A percentile compares a stretch with the other conserved stretches of the same genome.
Conservation (phyloP, 2,888 invertebrate genomes). For the Hirtodrosophila histrioides region DNA sequence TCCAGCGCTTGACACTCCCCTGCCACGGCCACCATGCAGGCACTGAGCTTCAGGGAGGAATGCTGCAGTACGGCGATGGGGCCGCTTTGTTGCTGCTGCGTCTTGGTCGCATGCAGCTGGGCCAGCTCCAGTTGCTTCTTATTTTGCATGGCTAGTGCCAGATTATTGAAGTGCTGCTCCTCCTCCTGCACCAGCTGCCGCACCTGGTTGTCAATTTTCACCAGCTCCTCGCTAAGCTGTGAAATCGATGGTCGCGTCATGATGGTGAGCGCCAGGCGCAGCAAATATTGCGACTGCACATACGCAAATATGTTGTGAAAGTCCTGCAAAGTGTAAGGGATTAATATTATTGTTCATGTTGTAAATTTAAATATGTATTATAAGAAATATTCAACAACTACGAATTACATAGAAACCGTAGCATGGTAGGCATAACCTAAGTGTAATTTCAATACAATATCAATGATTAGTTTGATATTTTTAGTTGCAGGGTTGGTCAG, state of each 20-base stretch:
- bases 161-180: constrained; percentile 82
- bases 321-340: constrained; percentile 66
- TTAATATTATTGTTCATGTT: no score
- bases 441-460: no score
- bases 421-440: no score
- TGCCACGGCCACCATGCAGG: constrained; percentile 83
- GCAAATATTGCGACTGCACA: constrained; percentile 83
- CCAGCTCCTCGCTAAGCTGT: constrained; percentile 71
- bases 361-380: no score
- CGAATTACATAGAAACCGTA: no score
- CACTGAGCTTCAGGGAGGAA: constrained; percentile 83
- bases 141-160: constrained; percentile 75
- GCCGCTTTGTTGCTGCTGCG: constrained; percentile 72
- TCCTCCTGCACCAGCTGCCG: constrained; percentile 82
- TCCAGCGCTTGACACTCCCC: constrained; percentile 83
- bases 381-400: no score
- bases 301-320: constrained; percentile 84
- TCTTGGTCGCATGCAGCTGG: constrained; percentile 71
- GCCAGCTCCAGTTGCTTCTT: constrained; percentile 78
- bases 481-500: no score
- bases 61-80: constrained; percentile 82
- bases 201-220: constrained; percentile 77
- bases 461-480: no score
- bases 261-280: constrained; percentile 82
- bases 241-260: constrained; percentile 80